phyloP scores from a whole-genome alignment of 2,797 vertebrate genomes.

The Glyptemys insculpta region DNA sequence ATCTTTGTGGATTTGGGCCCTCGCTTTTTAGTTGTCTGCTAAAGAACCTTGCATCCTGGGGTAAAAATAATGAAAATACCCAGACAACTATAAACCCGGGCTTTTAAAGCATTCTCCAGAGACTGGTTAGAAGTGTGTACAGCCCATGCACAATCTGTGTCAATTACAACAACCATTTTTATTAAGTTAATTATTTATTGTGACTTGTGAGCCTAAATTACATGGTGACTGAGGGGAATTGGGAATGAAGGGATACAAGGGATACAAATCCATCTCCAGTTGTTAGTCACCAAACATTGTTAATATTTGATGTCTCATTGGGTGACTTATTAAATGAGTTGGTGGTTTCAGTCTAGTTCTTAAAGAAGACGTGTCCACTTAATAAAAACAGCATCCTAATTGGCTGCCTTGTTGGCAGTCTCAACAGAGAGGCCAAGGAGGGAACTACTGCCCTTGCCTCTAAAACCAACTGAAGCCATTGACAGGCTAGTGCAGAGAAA shows the following conservation, averaged over 20 bases:
- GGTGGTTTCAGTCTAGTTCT: not conserved
- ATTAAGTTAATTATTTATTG: not conserved
- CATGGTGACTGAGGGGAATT: not conserved
- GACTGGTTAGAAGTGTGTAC: not conserved
- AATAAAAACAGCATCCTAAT: not conserved
- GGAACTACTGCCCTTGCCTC: not conserved
- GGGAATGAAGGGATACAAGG: accelerated
- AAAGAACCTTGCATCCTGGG: not conserved
- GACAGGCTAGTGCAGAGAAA: accelerated
- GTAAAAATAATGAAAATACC: not conserved
- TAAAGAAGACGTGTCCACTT: not conserved
- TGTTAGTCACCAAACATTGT: not conserved
- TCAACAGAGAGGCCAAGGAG: not conserved
- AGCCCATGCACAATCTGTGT: not conserved
- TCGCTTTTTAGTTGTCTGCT: not conserved
- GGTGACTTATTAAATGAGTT: not conserved
- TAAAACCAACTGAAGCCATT: not conserved
- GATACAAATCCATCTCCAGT: not conserved
- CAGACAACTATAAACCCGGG: not conserved
- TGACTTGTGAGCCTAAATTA: not conserved
- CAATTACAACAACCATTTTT: not conserved
- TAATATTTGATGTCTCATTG: not conserved
- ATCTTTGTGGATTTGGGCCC: not conserved
- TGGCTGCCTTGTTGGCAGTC: not conserved
- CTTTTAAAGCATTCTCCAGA: not conserved